Percentiles rank a stretch among this genome's conserved stretches.
phyloP scores from a whole-genome alignment of 2,797 vertebrate genomes.

The Eurystomus glaucurus region DNA sequence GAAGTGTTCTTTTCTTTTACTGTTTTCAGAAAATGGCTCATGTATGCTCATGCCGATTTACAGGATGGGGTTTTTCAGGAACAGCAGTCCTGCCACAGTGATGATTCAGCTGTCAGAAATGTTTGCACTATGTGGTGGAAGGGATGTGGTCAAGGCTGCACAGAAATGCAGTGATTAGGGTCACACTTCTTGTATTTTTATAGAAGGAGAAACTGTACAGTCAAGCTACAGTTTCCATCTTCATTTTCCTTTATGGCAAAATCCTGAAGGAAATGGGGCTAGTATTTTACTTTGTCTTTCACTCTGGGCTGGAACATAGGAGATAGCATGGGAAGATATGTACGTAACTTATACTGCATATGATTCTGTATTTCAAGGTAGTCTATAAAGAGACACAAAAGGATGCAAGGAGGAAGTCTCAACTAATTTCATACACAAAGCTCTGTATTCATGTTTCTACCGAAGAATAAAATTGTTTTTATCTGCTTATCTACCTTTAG shows the following conservation, averaged over 20 bases:
- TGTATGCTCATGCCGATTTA: neutral
- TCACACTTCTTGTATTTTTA: neutral
- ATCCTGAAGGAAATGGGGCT: neutral
- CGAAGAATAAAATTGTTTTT: neutral
- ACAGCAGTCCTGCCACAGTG: neutral
- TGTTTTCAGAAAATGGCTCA: neutral
- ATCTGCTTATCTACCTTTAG: neutral
- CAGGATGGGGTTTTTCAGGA: neutral
- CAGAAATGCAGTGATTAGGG: neutral
- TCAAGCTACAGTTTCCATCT: neutral
- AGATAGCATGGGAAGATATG: neutral
- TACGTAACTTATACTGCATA: neutral
- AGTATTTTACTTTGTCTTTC: neutral
- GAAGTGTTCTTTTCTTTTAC: neutral
- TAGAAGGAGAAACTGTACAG: neutral
- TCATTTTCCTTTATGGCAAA: neutral
- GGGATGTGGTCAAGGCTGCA: neutral
- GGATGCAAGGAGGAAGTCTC: neutral
- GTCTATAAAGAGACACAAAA: neutral
- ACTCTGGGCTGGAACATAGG: neutral
- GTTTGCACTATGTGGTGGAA: neutral
- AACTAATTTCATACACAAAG: neutral
- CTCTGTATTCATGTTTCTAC: neutral
- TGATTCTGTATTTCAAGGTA: neutral
- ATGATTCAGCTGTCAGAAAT: neutral